Percentiles rank a stretch among this genome's conserved stretches.
phyloP scores from a whole-genome alignment of 2,797 vertebrate genomes.

The Tenualosa thibaudeaui region DNA sequence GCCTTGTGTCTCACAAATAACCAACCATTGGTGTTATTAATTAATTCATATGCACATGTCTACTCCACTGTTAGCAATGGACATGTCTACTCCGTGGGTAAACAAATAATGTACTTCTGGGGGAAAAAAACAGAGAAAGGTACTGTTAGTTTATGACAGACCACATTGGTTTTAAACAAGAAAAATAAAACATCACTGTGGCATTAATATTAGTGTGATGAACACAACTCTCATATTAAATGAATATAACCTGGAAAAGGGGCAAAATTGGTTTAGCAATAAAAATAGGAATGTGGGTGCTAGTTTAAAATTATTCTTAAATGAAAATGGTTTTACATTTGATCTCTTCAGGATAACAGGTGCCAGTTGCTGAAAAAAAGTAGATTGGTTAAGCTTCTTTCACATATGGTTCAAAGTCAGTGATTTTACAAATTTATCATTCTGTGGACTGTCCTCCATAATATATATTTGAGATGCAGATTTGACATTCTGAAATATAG shows the following conservation, averaged over 20 bases:
- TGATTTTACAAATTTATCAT: too few species aligned
- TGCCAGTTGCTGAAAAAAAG: neutral
- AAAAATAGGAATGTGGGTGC: neutral
- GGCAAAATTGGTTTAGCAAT: neutral
- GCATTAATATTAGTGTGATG: too few species aligned
- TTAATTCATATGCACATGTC: too few species aligned
- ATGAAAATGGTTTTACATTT: neutral
- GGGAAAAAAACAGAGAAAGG: too few species aligned
- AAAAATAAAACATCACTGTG: too few species aligned
- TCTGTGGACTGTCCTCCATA: too few species aligned
- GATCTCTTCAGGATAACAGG: neutral
- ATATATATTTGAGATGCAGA: neutral
- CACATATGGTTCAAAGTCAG: neutral
- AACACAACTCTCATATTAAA: neutral
- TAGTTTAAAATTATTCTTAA: neutral
- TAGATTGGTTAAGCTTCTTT: neutral
- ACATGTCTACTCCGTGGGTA: too few species aligned
- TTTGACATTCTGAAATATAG: neutral
- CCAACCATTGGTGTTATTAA: too few species aligned
- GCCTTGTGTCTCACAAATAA: neutral
- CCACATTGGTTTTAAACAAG: too few species aligned
- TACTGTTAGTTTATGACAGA: too few species aligned
- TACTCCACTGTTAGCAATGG: too few species aligned
- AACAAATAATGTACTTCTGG: too few species aligned
- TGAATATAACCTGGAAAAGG: neutral